Evolutionary conservation across 2,113 vertebrate genomes (phyloP).

Genomic region (Mobula hypostoma): DNA sequence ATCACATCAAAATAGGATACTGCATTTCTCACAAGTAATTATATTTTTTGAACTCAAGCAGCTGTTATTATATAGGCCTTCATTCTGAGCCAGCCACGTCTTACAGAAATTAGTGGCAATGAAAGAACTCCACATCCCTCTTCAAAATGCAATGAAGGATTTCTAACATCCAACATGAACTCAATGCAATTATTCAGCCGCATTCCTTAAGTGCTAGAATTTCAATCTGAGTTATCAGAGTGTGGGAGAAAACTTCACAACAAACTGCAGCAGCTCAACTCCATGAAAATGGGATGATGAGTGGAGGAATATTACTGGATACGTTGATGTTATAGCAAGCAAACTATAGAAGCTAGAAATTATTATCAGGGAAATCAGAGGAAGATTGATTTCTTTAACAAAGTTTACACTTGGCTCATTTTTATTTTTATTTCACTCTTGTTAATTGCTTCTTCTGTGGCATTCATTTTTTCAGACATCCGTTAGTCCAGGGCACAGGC

Average conservation of each 20-base stretch:
- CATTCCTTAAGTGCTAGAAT: not conserved
- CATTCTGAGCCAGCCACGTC: not conserved
- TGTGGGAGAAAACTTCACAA: not conserved
- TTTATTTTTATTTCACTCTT: not conserved
- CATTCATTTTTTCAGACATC: not conserved
- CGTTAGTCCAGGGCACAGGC: too few relatives aligned
- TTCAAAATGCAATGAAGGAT: not conserved
- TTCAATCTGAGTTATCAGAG: not conserved
- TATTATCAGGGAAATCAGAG: not conserved
- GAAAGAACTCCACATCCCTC: not conserved
- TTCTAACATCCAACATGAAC: constrained; percentile 3
- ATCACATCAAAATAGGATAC: not conserved
- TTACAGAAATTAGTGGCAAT: not conserved
- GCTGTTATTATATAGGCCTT: not conserved
- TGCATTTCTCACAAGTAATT: not conserved
- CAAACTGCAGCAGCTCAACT: not conserved
- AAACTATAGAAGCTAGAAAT: too few relatives aligned
- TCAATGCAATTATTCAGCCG: not conserved
- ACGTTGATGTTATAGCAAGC: not conserved
- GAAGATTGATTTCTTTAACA: not conserved
- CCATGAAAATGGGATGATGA: not conserved
- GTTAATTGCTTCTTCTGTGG: not conserved
- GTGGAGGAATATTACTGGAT: not conserved
- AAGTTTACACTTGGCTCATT: not conserved
- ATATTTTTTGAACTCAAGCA: not conserved